Conservation (phyloP, 2,797 vertebrate species). For the Strix occidentalis region DNA sequence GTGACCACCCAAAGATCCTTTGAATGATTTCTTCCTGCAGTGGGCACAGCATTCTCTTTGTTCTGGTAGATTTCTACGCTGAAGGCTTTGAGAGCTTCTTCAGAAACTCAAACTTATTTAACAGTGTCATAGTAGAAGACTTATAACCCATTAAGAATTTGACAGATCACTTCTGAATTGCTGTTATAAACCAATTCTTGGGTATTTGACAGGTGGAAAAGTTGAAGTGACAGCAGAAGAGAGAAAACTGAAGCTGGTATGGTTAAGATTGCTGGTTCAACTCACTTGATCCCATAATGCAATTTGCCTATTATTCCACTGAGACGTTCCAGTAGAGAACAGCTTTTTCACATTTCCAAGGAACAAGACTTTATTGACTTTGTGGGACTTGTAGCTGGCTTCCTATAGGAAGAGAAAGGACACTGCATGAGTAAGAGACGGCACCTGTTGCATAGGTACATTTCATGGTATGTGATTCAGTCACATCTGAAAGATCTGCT, state of each 20-base stretch:
- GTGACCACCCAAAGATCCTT: background rate
- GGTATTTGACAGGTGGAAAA: background rate
- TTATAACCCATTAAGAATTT: background rate
- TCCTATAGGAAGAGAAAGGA: constrained; percentile 78
- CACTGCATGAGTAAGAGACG: background rate
- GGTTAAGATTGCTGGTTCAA: background rate
- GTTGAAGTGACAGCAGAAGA: background rate
- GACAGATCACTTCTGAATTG: background rate
- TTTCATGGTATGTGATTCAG: background rate
- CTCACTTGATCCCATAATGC: constrained; percentile 91
- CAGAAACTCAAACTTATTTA: background rate
- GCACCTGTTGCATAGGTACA: background rate
- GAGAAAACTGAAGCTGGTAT: background rate
- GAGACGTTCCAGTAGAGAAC: constrained; percentile 85
- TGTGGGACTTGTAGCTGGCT: constrained; percentile 83
- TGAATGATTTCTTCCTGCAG: background rate
- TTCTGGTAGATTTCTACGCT: background rate
- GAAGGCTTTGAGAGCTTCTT: background rate
- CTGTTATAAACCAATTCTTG: background rate
- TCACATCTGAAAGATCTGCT: background rate
- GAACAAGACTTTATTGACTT: constrained; percentile 87
- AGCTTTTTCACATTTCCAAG: constrained; percentile 88
- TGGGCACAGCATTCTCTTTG: background rate
- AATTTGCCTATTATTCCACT: constrained; percentile 90
- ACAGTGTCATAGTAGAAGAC: background rate